Conservation (phyloP, 2,797 vertebrate genomes). For the Limosa lapponica region DNA sequence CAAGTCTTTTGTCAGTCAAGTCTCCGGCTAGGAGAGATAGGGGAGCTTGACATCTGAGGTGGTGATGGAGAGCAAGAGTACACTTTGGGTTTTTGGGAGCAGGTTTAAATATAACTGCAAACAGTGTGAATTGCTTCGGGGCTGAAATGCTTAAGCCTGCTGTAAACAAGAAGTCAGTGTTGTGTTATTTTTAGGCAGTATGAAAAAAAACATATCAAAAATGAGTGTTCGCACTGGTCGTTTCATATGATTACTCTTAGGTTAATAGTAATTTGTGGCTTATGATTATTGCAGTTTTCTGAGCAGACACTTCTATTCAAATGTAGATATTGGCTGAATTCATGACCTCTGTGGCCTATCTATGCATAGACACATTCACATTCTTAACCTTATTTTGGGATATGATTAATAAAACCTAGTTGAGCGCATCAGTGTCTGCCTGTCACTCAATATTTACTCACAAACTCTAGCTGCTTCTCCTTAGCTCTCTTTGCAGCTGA, state of each 20-base stretch:
- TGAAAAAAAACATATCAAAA: background rate
- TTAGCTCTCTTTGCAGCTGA: background rate
- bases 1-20: background rate
- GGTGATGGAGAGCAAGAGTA: background rate
- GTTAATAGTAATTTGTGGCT: background rate
- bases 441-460: background rate
- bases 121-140: background rate
- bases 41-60: background rate
- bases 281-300: background rate
- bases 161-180: background rate
- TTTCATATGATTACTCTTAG: background rate
- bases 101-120: background rate
- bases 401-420: background rate
- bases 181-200: background rate
- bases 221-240: background rate
- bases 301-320: background rate
- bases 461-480: background rate
- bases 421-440: background rate
- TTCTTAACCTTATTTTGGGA: background rate
- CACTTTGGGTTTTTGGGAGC: background rate
- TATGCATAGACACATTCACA: background rate
- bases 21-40: background rate
- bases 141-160: background rate
- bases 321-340: background rate
- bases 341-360: background rate